These are phyloP conservation scores for Bubo blakistoni DNA, from an alignment of 2,113 vertebrate species.

Conservation along the genomic window DNA sequence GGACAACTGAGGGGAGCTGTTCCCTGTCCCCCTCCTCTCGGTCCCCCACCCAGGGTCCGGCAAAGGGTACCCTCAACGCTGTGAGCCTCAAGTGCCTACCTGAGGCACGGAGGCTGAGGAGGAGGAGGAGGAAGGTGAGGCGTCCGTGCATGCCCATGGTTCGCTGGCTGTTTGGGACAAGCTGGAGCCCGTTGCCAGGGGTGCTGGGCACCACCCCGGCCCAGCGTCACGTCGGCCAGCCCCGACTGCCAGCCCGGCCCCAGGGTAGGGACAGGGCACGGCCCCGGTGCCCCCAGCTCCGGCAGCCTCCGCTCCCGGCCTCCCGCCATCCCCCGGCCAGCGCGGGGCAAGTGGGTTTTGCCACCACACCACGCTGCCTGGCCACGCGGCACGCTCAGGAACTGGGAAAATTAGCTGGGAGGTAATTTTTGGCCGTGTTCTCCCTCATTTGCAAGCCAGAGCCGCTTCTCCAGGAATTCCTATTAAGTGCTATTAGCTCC, in stretches of 20 bases:
- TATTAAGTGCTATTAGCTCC: not conserved
- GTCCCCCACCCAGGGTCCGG: not conserved
- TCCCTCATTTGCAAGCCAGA: conserved; percentile 36
- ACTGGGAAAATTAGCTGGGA: not conserved
- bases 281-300: not conserved
- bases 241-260: not conserved
- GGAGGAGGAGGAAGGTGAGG: conserved; percentile 13
- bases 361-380: not conserved
- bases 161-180: conserved; percentile 35
- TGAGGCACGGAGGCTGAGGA: not conserved
- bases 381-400: not conserved
- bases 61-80: fast-evolving
- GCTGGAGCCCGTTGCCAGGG: conserved; percentile 21
- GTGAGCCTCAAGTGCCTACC: not conserved
- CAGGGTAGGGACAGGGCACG: not conserved
- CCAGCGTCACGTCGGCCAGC: not conserved
- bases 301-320: not conserved
- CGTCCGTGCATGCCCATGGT: not conserved
- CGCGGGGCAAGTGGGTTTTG: not conserved
- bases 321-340: fast-evolving
- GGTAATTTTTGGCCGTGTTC: not conserved
- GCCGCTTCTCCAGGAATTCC: not conserved
- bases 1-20: fast-evolving
- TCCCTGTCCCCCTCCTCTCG: not conserved
- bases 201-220: not conserved